Percentiles rank a stretch among this genome's conserved stretches.
phyloP scores from a whole-genome alignment of 2,888 invertebrate genomes.

The Gandaritis pyraliata region DNA sequence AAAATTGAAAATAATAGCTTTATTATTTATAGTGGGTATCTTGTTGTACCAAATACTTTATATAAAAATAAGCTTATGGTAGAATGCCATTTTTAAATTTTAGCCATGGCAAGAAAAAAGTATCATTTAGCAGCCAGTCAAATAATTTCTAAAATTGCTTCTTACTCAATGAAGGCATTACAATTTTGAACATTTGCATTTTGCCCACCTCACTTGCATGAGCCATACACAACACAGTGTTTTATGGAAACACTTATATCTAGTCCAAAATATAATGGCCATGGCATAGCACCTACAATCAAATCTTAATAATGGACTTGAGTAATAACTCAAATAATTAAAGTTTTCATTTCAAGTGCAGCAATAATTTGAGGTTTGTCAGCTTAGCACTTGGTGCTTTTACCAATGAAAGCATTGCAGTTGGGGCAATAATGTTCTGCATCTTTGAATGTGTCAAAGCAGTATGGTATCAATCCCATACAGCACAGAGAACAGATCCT shows the following conservation, averaged over 20 bases:
- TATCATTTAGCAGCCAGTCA: background rate
- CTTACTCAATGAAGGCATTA: slow-evolving; percentile 4
- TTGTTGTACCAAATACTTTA: too few species aligned
- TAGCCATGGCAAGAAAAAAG: background rate
- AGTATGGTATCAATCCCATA: slow-evolving; percentile 76
- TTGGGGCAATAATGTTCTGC: slow-evolving; percentile 81
- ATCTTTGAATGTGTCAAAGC: slow-evolving; percentile 80
- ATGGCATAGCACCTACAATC: slow-evolving; percentile 21
- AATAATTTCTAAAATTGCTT: slow-evolving; percentile 5
- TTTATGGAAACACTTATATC: slow-evolving; percentile 6
- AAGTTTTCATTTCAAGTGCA: slow-evolving; percentile 6
- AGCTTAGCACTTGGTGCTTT: slow-evolving; percentile 73
- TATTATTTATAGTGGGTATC: too few species aligned
- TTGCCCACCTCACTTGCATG: background rate
- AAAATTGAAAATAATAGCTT: too few species aligned
- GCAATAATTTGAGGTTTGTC: slow-evolving; percentile 11
- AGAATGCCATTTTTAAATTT: background rate
- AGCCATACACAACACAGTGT: background rate
- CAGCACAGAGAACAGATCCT: slow-evolving; percentile 81
- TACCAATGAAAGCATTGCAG: slow-evolving; percentile 79
- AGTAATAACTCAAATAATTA: slow-evolving; percentile 11
- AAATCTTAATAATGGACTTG: slow-evolving; percentile 15
- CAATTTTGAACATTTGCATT: background rate
- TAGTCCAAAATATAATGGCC: slow-evolving; percentile 20
- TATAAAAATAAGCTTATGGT: too few species aligned